Evolutionary conservation across 2,113 vertebrate species (phyloP), one percentile per base, ranked within the genome.

Genomic region (Sander vitreus): DNA sequence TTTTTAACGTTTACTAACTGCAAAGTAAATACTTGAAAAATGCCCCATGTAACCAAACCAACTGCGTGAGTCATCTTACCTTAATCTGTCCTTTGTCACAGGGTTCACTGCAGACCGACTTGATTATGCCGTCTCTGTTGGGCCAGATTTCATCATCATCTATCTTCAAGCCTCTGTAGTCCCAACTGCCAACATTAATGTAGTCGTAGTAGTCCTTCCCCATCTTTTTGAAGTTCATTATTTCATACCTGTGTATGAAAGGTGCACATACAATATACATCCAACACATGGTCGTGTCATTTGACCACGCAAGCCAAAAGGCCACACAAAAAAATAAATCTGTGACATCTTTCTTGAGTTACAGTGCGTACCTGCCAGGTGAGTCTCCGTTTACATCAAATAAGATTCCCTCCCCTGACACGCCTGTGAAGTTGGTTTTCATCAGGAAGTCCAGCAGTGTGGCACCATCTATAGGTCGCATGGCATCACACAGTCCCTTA

Each of bases 191-290:
- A 86, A 99, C 96, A 19, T 97, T 98, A 74, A 98, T 97, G 87
- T 99, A 99, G 93, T 99, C 97, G 74, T 96, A 99, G 87, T 97
- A 97, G 87, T 99, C 98, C 89, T 99, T 99, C 8, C 96, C 97
- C 96, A 98, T 99, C 96, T 99, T 97, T 93, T 99, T 99, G 87
- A 99, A 99, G 92, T 99, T 99, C 98, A 99, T 99, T 69, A 99
- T 99, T 94, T 99, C 98, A 76, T 99, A 99, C 90, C 98, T 99
- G 91, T 88, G 4, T 39, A 48, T 43, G 15, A 67, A 74, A 72
- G 45, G 30, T 19, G 69, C 8, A 71, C 14, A 25, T 15, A 5
- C 2, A 73, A 21, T 23, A 2, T 10, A 47, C 18, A 23, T 18
- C 11, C 11, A 47, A 51, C 18, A 47, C 13, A 57, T 19, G 12